These are phyloP conservation scores for Mythimna loreyi DNA, from an alignment of 2,888 invertebrate species.

Conservation along the genomic window DNA sequence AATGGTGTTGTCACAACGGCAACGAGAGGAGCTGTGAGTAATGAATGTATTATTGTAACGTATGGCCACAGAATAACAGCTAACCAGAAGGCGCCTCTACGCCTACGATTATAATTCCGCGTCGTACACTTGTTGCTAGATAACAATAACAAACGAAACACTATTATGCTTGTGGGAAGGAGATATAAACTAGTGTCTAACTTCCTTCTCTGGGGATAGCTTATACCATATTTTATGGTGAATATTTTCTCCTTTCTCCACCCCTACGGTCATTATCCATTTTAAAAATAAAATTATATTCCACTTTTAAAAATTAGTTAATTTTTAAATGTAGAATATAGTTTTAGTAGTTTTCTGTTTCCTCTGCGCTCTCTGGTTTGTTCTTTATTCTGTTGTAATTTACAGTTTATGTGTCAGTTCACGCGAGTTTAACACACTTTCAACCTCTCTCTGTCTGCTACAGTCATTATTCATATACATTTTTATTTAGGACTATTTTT, in stretches of 20 bases:
- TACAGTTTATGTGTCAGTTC: conserved; percentile 32
- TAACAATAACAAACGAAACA: not conserved
- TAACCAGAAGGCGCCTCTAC: conserved; percentile 11
- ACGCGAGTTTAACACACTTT: conserved; percentile 29
- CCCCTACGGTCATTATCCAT: not conserved
- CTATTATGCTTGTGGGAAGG: not conserved
- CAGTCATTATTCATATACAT: conserved; percentile 6
- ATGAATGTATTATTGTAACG: conserved; percentile 32
- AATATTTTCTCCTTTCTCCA: not conserved
- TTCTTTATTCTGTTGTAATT: conserved; percentile 26
- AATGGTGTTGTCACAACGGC: conserved; percentile 99
- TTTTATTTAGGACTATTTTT: conserved; percentile 11
- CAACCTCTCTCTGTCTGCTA: conserved; percentile 14
- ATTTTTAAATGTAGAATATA: too few relatives aligned
- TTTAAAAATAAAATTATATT: not conserved
- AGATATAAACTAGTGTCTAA: not conserved
- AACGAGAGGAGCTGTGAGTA: conserved; percentile 99
- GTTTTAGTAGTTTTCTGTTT: not conserved
- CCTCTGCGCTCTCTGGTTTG: conserved; percentile 5
- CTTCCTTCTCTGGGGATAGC: too few relatives aligned
- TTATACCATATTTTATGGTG: not conserved
- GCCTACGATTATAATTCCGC: not conserved
- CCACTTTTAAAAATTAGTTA: not conserved
- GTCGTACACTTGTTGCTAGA: not conserved
- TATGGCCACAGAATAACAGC: not conserved